Base-by-base conservation (phyloP, 2,888 invertebrate genomes). In the Eupithecia subumbrata region DNA sequence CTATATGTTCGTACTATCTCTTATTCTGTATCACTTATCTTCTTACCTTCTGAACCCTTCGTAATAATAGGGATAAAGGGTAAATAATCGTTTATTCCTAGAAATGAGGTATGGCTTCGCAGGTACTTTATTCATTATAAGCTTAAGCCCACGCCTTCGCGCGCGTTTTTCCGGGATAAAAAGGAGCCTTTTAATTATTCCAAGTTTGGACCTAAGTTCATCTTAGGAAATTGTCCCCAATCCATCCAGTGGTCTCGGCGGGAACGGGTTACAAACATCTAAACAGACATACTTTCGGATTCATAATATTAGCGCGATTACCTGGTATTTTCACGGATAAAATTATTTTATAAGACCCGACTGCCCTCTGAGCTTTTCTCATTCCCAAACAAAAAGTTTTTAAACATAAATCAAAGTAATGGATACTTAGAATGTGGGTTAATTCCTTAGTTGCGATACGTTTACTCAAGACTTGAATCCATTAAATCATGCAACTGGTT, bases 51-150 rank as follows among this genome's bases (percentile, higher is more conserved):
- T 34, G 30, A 64, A 18, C n/a, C 52, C n/a, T n/a, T 52, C 14
- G 34, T 64, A 16, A 37, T 18, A 71, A 22, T 18, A 16, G 8
- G 18, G n/a, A 40, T 16, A 25, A 30, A 25, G 9, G 34, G 48
- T 63, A 71, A 75, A 72, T 71, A 43, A 71, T 30, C 18, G 30
- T 60, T 30, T 56, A 60, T 22, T 18, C 3, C 56, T 18, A 8
- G 34, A 37, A 63, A 14, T 30, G 16, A 64, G 64, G 34, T 37
- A 34, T 30, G 16, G n/a, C 14, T 30, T 5, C 18, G 30, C 63
- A 30, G 63, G 25, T 18, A 7, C 64, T 37, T 64, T 8, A 37
- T 30, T 64, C 9, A 64, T 64, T 8, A 30, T 9, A 9, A n/a
- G 52, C 52, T n/a, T 30, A 7, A 7, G 8, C 14, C 14, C 63